Evolutionary conservation across 2,888 invertebrate species (phyloP).

Genomic region (Volucella bombylans): DNA sequence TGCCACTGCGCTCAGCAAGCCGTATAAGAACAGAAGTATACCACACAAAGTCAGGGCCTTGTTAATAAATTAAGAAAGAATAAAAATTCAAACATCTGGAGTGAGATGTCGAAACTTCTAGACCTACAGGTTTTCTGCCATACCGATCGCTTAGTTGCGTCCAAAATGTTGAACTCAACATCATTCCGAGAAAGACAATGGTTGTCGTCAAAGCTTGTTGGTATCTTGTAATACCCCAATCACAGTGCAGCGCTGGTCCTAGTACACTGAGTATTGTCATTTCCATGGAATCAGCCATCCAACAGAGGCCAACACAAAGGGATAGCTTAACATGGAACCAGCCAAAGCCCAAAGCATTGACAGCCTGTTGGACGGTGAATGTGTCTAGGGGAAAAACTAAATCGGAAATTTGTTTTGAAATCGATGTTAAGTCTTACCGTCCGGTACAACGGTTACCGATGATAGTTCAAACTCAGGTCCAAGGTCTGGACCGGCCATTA

Average conservation of each 20-base stretch:
- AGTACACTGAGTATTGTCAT: constrained; percentile 97
- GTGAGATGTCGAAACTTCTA: not conserved
- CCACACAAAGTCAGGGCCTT: constrained; percentile 95
- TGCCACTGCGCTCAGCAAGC: constrained; percentile 93
- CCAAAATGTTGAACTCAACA: constrained; percentile 98
- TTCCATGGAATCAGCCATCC: constrained; percentile 99
- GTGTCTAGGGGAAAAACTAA: constrained; percentile 85
- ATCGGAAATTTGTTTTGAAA: not conserved
- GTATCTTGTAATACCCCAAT: constrained; percentile 94
- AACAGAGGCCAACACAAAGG: constrained; percentile 91
- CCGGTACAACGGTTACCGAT: constrained; percentile 86
- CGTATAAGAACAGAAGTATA: constrained; percentile 94
- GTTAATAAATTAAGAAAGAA: constrained; percentile 74
- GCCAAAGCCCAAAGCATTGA: constrained; percentile 93
- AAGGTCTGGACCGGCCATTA: constrained; percentile 74
- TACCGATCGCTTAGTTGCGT: constrained; percentile 96
- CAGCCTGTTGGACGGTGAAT: constrained; percentile 93
- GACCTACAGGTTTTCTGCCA: constrained; percentile 91
- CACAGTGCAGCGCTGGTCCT: constrained; percentile 96
- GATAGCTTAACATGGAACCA: constrained; percentile 95
- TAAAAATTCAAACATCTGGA: not conserved
- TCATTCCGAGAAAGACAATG: constrained; percentile 97
- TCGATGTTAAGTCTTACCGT: constrained; percentile 83
- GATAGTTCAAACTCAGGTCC: constrained; percentile 86
- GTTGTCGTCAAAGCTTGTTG: constrained; percentile 97